Base-by-base conservation (phyloP, 2,797 vertebrate species). In the Sebastes cheni region DNA sequence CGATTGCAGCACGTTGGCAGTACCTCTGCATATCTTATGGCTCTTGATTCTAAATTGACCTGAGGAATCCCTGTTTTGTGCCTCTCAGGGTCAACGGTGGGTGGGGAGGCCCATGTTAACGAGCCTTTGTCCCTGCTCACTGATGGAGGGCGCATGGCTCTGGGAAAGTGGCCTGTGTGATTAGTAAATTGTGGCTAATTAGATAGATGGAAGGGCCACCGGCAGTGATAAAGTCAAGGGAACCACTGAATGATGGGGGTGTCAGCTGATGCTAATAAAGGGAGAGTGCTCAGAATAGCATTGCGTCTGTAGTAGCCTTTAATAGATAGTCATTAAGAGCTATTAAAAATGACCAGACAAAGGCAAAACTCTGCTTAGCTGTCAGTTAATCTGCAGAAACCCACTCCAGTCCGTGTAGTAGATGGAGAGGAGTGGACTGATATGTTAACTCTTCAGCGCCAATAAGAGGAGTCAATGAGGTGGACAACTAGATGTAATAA, bases 181-280 rank as follows among this genome's bases (percentile, higher is more conserved):
- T 92, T 95, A 94, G 92, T 94, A 95, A 95, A 96, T 95, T 94
- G 86, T 92, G 94, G 94, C 91, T 97, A 97, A 97, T 96, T 96
- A 94, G 95, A 94, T 96, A 89, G 96, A 93, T 96, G 95, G 94
- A 95, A 94, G 95, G 95, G 94, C 96, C 95, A 96, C 82, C 88
- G 81, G 86, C 92, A 91, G 91, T 93, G 95, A 95, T 92, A 90
- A 95, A 96, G 95, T 95, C 91, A 90, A 94, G 90, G 93, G 93
- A 95, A 89, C 93, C 93, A 29, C 93, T 94, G 89, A 91, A 50
- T 93, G 89, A 92, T 93, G 84, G 74, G 55, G 67, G 72, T 87
- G 88, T 90, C 88, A 60, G 88, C 74, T 73, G 83, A 83, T 82
- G 83, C 87, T 88, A 86, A 88, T 88, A 84, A 89, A 86, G 80